Conservation (phyloP, 64 coral and sea anemone genomes). For the Montipora capricornis region DNA sequence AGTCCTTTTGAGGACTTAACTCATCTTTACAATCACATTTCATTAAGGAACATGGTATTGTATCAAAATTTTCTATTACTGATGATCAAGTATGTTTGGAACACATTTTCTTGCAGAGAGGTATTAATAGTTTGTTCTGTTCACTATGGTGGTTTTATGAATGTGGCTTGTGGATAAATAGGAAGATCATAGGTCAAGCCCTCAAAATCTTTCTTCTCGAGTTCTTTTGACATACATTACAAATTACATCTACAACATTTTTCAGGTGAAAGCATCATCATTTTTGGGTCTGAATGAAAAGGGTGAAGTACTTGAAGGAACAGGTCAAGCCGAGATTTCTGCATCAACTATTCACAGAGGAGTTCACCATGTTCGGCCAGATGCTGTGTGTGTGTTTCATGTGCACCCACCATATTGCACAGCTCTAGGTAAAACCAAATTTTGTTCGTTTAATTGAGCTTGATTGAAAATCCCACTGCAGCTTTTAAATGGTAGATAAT, state of each 20-base stretch:
- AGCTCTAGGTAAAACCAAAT: conserved; percentile 68
- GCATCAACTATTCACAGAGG: conserved; percentile 79
- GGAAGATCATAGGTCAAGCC: not conserved
- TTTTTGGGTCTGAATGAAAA: conserved; percentile 74
- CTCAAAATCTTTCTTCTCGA: no score
- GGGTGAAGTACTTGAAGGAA: conserved; percentile 60
- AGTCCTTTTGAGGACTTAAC: no score
- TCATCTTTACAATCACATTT: no score
- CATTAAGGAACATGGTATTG: no score
- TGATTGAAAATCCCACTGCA: not conserved
- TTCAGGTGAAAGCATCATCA: conserved; percentile 71
- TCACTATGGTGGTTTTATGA: no score
- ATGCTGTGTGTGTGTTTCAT: conserved; percentile 84
- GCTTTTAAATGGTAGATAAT: no score
- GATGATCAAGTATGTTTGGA: no score
- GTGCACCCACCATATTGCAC: conserved; percentile 85
- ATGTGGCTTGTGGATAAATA: not conserved
- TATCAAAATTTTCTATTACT: no score
- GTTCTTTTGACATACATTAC: no score
- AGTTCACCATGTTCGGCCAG: conserved; percentile 61
- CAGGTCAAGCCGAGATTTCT: conserved; percentile 54
- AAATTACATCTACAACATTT: not conserved
- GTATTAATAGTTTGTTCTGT: no score
- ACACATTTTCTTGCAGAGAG: no score
- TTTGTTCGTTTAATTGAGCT: no score